These are phyloP conservation scores for Atractosteus spatula DNA, from an alignment of 2,113 vertebrate species.

Conservation along the genomic window DNA sequence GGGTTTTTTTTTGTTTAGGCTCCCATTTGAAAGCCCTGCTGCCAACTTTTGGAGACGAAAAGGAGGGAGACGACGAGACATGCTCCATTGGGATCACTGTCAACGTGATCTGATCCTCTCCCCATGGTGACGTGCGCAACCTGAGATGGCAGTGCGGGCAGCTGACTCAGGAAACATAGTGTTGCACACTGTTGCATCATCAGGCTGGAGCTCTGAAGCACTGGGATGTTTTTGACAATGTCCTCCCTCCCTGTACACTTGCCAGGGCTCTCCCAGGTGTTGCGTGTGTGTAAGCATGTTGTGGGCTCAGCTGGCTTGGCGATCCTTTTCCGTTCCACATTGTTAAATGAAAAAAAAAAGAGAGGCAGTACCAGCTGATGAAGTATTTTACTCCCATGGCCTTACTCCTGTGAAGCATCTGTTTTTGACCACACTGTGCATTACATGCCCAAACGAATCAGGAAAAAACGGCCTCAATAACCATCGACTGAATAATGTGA, in stretches of 20 bases:
- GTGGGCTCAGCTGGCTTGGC: slow-evolving; percentile 7
- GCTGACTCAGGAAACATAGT: background rate
- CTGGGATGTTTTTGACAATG: slow-evolving; percentile 10
- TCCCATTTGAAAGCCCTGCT: too few species aligned
- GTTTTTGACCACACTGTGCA: too few species aligned
- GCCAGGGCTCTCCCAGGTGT: slow-evolving; percentile 11
- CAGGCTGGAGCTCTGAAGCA: background rate
- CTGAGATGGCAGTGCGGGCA: background rate
- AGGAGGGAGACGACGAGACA: background rate
- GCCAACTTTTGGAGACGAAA: too few species aligned
- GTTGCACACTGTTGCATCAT: slow-evolving; percentile 22
- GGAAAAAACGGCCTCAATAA: too few species aligned
- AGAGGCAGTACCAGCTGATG: background rate
- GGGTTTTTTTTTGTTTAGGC: too few species aligned
- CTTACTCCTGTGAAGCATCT: too few species aligned
- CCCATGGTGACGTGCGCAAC: background rate
- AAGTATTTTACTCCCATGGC: too few species aligned
- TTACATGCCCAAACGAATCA: too few species aligned
- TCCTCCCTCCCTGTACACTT: background rate
- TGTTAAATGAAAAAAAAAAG: background rate
- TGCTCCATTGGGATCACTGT: too few species aligned
- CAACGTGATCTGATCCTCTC: too few species aligned
- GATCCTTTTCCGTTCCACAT: background rate
- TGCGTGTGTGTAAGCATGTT: background rate
- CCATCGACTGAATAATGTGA: too few species aligned